A percentile compares a stretch with the other conserved stretches of the same genome.
phyloP scores from a whole-genome alignment of 1,140 invertebrate species.

The Drosophila simulans region DNA sequence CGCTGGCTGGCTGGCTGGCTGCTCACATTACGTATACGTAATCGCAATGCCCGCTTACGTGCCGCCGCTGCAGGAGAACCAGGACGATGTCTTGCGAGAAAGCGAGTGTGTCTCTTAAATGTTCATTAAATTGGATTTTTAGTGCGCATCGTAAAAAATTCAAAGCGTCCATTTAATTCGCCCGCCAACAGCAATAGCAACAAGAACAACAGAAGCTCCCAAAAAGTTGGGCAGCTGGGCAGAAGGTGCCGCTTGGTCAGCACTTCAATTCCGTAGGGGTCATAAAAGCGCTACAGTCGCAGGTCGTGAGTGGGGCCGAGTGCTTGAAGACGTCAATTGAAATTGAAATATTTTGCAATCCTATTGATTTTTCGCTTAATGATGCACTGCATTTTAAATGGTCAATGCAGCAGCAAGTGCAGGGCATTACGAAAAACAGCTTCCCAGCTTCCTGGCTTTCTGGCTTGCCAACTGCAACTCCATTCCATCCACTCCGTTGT shows the following conservation, averaged over 20 bases:
- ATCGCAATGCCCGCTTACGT: slow-evolving; percentile 72
- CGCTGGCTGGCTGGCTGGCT: slow-evolving; percentile 17
- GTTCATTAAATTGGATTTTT: slow-evolving; percentile 84
- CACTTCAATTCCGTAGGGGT: slow-evolving; percentile 57
- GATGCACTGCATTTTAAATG: slow-evolving; percentile 72
- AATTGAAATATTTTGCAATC: slow-evolving; percentile 79
- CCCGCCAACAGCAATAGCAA: slow-evolving; percentile 60
- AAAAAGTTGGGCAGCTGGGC: slow-evolving; percentile 35
- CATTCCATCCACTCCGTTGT: slow-evolving; percentile 30
- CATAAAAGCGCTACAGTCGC: slow-evolving; percentile 63
- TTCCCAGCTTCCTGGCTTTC: neutral
- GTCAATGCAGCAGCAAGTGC: slow-evolving; percentile 57
- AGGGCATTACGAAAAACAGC: slow-evolving; percentile 7
- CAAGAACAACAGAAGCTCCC: slow-evolving; percentile 41
- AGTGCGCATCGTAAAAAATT: slow-evolving; percentile 84
- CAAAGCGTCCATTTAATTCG: slow-evolving; percentile 82
- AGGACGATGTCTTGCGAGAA: slow-evolving; percentile 13
- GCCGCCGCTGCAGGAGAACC: slow-evolving; percentile 36
- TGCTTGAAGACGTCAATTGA: slow-evolving; percentile 46
- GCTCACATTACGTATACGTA: slow-evolving; percentile 77
- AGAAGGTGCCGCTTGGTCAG: slow-evolving; percentile 54
- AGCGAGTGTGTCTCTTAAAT: slow-evolving; percentile 80
- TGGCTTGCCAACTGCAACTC: neutral
- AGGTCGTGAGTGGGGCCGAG: slow-evolving; percentile 22
- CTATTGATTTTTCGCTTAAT: slow-evolving; percentile 76